These are phyloP conservation scores for Melikaiella ostensackeni DNA, from an alignment of 2,888 invertebrate genomes.

Conservation along the genomic window DNA sequence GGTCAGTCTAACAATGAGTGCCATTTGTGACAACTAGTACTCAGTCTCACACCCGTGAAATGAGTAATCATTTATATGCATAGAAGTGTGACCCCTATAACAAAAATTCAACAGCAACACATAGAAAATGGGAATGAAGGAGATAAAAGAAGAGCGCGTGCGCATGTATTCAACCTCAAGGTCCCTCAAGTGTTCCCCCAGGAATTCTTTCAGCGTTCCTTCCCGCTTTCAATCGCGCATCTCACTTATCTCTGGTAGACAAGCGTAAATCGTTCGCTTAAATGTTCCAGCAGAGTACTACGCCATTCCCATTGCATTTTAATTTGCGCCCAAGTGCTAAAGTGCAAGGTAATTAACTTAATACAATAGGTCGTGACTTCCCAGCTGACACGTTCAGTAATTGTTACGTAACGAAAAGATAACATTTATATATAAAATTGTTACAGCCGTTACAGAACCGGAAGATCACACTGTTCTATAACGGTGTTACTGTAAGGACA, in stretches of 20 bases:
- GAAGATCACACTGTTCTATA: no score
- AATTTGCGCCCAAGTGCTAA: constrained; percentile 4
- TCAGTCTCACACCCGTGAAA: background rate
- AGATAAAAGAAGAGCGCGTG: background rate
- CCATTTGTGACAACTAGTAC: background rate
- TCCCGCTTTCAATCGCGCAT: constrained; percentile 17
- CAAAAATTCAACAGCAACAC: background rate
- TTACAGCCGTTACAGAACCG: no score
- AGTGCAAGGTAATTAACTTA: background rate
- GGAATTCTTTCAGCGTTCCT: background rate
- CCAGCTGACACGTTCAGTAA: no score
- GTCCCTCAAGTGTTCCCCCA: no score
- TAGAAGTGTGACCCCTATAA: background rate
- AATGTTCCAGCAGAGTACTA: constrained; percentile 53
- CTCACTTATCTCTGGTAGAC: constrained; percentile 2
- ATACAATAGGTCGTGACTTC: no score
- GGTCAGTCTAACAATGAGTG: no score
- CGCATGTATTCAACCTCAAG: background rate
- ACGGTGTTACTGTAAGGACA: no score
- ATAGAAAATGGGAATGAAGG: background rate
- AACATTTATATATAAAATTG: no score
- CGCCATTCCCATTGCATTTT: background rate
- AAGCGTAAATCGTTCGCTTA: constrained; percentile 60
- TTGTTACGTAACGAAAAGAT: no score
- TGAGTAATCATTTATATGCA: background rate